Evolutionary conservation across 2,888 invertebrate species (phyloP).

Genomic region (Drosophila pseudotakahashii): DNA sequence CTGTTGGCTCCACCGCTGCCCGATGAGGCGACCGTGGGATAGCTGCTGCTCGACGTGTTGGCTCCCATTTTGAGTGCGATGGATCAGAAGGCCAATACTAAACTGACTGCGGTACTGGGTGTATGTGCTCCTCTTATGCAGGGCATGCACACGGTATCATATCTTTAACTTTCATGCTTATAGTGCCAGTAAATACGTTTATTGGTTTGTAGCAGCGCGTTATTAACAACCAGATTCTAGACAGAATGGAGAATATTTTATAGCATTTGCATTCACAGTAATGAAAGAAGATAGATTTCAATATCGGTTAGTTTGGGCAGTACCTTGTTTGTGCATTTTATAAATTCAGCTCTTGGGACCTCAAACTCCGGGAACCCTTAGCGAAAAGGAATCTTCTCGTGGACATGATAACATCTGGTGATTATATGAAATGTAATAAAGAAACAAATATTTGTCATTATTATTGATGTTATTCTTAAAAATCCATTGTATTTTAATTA

Average conservation of each 20-base stretch:
- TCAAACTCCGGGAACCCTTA: neutral
- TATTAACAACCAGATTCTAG: constrained; percentile 5
- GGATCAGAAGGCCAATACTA: constrained; percentile 6
- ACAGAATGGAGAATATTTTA: neutral
- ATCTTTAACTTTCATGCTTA: constrained; percentile 11
- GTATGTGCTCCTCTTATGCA: neutral
- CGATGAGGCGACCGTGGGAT: constrained; percentile 75
- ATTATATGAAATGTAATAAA: neutral
- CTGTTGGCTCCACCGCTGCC: constrained; percentile 50
- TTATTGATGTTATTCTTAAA: too few relatives aligned
- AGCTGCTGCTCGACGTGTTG: constrained; percentile 82
- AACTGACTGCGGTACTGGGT: neutral
- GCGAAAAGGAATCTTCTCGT: neutral
- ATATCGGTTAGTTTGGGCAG: neutral
- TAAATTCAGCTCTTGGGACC: neutral
- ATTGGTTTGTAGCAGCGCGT: neutral
- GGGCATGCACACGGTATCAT: constrained; percentile 12
- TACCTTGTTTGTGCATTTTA: constrained; percentile 9
- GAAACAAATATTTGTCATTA: neutral
- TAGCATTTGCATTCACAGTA: neutral
- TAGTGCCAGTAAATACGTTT: neutral
- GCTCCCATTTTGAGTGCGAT: constrained; percentile 79
- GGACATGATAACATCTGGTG: constrained; percentile 4
- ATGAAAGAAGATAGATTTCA: neutral
- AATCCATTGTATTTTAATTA: too few relatives aligned